Conservation (phyloP, 2,888 invertebrate species). For the Tryphoninae sp. region DNA sequence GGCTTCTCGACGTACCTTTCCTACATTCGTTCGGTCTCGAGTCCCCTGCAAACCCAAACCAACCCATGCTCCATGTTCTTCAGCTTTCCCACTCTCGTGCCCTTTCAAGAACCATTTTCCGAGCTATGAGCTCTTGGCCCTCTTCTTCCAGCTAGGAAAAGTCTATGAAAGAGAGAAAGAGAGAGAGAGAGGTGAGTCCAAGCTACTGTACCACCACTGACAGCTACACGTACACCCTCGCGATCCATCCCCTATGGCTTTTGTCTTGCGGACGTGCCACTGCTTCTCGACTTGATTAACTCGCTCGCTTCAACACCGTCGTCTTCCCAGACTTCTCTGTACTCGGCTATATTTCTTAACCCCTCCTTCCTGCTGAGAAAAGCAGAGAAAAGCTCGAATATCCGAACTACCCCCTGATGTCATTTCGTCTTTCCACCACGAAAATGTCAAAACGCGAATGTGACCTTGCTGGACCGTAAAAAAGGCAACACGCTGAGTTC, state of each 20-base stretch:
- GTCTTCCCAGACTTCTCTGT: constrained; percentile 1
- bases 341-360: background rate
- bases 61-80: constrained; percentile 27
- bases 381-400: constrained; percentile 6
- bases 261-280: constrained; percentile 58
- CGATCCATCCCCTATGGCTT: constrained; percentile 50
- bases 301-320: constrained; percentile 45
- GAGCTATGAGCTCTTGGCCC: constrained; percentile 30
- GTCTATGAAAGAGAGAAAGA: constrained; percentile 38
- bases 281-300: constrained; percentile 60
- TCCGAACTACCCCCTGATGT: too few species aligned
- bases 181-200: constrained; percentile 30
- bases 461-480: too few species aligned
- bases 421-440: too few species aligned
- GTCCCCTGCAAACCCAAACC: constrained; percentile 44
- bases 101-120: constrained; percentile 41
- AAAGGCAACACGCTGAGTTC: too few species aligned
- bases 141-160: constrained; percentile 27
- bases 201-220: constrained; percentile 19
- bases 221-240: constrained; percentile 11
- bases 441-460: too few species aligned
- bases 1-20: constrained; percentile 41
- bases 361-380: too few species aligned
- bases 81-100: background rate
- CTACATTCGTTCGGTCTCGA: constrained; percentile 36